Evolutionary conservation across 2,888 invertebrate genomes (phyloP), one percentile per base, ranked within the genome.

Genomic region (Tupiocoris notatus): DNA sequence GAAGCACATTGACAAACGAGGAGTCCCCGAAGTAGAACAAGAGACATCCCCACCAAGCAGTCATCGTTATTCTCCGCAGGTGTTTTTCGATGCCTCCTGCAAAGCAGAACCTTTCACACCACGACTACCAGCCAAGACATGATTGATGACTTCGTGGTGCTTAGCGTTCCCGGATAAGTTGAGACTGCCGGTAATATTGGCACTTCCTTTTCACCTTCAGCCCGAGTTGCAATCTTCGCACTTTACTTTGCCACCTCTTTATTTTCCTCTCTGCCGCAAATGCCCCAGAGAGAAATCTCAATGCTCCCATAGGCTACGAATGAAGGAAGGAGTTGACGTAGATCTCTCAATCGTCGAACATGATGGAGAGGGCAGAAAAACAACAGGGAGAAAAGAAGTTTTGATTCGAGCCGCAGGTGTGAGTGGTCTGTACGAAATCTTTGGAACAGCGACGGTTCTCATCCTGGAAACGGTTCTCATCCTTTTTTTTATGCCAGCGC

Each of bases 1-100:
- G 66, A 65, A 65, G 39, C 59, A 25, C 75, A 57, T 75, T 75
- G 75, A 75, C 75, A 75, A 75, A 75, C 75, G 75, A 75, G 75
- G 66, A 66, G 65, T 75, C 66, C 75, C 75, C 57, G 65, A 73
- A 73, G 73, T 73, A 73, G 62, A 73, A 61, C 73, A 39, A 54
- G 73, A 75, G 59, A 58, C 66, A n/a, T n/a, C n/a, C n/a, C 39
- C 20, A 18, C 62, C 62, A 16, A 59, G 6, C 59, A 7, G 18
- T 16, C 59, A 7, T 16, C 59, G 6, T 59, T 16, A 7, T 18
- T 16, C 7, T 59, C 39, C 39, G 3, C 39, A 39, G 39, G 39
- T 39, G 39, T 39, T 39, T 12, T 39, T 39, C 39, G 39, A 39
- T 7, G 39, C 39, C 6, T 7, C 12, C n/a, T n/a, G 39, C 12